These are phyloP conservation scores for Loripinus fragilis DNA, from an alignment of 2,888 invertebrate species.

Conservation along the genomic window DNA sequence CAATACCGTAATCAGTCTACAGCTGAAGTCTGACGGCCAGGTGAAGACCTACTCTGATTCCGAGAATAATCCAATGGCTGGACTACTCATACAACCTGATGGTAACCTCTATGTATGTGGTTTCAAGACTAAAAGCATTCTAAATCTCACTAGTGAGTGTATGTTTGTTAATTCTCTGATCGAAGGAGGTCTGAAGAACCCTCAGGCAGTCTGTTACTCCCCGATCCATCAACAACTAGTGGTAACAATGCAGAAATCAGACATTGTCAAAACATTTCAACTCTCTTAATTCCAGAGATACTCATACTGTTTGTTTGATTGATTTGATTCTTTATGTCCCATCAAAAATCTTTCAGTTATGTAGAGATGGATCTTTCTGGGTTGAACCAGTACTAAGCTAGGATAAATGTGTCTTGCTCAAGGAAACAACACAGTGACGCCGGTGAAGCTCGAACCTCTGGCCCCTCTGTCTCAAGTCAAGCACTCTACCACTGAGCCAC, in stretches of 20 bases:
- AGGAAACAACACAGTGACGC: too few species aligned
- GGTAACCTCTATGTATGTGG: slow-evolving; percentile 50
- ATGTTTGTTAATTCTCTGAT: slow-evolving; percentile 33
- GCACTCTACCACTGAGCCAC: too few species aligned
- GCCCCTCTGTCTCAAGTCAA: too few species aligned
- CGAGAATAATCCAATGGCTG: slow-evolving; percentile 44
- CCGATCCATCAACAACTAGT: slow-evolving; percentile 34
- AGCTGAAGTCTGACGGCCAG: slow-evolving; percentile 17
- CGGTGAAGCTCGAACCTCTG: too few species aligned
- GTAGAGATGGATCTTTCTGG: too few species aligned
- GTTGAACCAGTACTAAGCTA: too few species aligned
- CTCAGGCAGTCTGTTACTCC: slow-evolving; percentile 51
- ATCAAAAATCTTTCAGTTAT: too few species aligned
- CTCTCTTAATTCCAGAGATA: slow-evolving; percentile 44
- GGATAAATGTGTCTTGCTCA: too few species aligned
- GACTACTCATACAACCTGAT: slow-evolving; percentile 37
- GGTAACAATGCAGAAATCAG: slow-evolving; percentile 54
- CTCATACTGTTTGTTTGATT: too few species aligned
- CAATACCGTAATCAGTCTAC: slow-evolving; percentile 42
- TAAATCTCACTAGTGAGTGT: slow-evolving; percentile 28
- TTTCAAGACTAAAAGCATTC: slow-evolving; percentile 43
- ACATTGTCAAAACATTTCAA: slow-evolving; percentile 50
- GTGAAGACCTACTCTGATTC: slow-evolving; percentile 23
- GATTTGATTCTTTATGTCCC: too few species aligned
- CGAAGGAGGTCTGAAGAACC: slow-evolving; percentile 38